Evolutionary conservation across 2,888 invertebrate species (phyloP).

Genomic region (Lasius platythorax): DNA sequence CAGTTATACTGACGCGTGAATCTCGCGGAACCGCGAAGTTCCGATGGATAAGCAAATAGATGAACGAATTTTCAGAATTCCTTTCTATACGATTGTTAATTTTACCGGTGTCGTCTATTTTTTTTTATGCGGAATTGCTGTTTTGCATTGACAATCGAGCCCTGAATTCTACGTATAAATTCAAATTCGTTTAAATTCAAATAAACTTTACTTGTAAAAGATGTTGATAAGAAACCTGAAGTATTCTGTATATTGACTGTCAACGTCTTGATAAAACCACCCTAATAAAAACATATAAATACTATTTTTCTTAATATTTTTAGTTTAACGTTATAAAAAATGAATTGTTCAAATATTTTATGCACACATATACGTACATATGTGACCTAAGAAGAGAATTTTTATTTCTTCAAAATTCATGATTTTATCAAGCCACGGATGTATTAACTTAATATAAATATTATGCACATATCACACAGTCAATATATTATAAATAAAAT

Average conservation of each 20-base stretch:
- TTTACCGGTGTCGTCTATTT: neutral
- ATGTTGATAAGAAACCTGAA: neutral
- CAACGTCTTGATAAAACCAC: neutral
- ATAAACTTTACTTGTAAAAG: neutral
- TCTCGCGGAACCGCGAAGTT: neutral
- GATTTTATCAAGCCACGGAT: neutral
- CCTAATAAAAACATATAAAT: neutral
- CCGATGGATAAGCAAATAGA: neutral
- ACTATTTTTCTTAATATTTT: neutral
- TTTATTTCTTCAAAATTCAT: neutral
- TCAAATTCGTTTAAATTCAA: neutral
- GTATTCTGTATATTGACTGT: neutral
- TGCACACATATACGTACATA: neutral
- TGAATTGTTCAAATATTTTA: neutral
- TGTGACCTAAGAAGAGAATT: neutral
- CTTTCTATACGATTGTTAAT: neutral
- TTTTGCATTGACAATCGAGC: neutral
- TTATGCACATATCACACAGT: neutral
- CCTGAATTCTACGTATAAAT: neutral
- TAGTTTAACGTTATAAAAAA: neutral
- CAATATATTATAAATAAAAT: constrained; percentile 12
- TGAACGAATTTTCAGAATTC: neutral
- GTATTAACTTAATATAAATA: neutral
- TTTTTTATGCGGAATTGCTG: neutral
- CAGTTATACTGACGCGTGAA: constrained; percentile 5